Percentiles rank a stretch among this genome's conserved stretches.
phyloP scores from a whole-genome alignment of 2,888 invertebrate genomes.

The Caenorhabditis sp. region DNA sequence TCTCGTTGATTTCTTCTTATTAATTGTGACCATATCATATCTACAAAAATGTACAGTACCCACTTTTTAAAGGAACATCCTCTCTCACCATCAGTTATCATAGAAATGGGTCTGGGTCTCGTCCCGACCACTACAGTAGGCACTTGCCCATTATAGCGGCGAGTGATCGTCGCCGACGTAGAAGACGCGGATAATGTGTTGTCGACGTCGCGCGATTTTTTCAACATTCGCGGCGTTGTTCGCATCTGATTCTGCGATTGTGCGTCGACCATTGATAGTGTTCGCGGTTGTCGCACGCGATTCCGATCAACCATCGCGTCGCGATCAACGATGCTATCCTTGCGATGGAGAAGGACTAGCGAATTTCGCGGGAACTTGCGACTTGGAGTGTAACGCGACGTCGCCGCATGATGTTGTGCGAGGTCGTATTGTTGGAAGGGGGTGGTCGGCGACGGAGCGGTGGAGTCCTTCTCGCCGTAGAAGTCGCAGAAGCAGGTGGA shows the following conservation, averaged over 20 bases:
- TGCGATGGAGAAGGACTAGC: conserved; percentile 4
- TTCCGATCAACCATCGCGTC: neutral
- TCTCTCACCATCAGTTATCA: neutral
- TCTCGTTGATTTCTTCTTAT: conserved; percentile 4
- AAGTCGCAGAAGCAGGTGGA: conserved; percentile 45
- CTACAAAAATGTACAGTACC: conserved; percentile 8
- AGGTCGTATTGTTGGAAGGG: conserved; percentile 20
- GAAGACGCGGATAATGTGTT: no score
- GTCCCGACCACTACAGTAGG: conserved; percentile 23
- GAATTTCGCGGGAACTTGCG: conserved; percentile 8
- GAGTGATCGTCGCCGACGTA: conserved; percentile 9
- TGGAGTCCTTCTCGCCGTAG: conserved; percentile 41
- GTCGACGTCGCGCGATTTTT: conserved; percentile 42
- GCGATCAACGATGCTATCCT: conserved; percentile 18
- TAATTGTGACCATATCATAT: conserved; percentile 28
- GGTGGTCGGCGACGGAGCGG: neutral
- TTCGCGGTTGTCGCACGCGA: conserved; percentile 8
- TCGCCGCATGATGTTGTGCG: conserved; percentile 21
- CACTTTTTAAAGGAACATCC: neutral
- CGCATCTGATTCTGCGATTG: conserved; percentile 42
- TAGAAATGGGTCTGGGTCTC: neutral
- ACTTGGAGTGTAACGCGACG: conserved; percentile 1
- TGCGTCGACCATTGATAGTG: conserved; percentile 16
- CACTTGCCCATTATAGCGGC: conserved; percentile 14
- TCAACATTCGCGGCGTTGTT: conserved; percentile 49